Base-by-base conservation (phyloP, 2,888 invertebrate species). In the Polyommatus icarus region DNA sequence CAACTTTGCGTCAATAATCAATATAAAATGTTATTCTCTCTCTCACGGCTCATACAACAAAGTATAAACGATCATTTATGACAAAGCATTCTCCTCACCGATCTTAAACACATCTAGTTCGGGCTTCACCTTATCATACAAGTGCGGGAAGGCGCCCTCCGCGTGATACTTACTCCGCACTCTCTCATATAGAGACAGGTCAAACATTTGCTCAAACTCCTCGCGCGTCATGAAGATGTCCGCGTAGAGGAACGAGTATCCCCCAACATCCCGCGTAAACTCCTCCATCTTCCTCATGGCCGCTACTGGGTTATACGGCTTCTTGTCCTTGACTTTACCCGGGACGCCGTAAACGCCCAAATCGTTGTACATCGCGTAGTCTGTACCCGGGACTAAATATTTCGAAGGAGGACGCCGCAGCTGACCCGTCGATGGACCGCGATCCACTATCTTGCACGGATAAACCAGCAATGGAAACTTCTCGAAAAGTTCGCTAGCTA, bases 321-420 rank as follows among this genome's bases (percentile, higher is more conserved):
- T 90, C 86, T 94, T 95, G 61, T 94, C 90, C 82, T 95, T 95
- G 0, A 96, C 96, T 80, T 91, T 95, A 0, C 95, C 96, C 0
- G 96, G 96, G 0, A 96, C 96, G 0, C 96, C 96, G 81, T 96
- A 96, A 18, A 96, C 95, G 0, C 96, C 96, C 76, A 96, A 89
- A 87, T 96, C 96, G 83, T 96, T 96, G 83, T 96, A 96, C 95
- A 96, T 96, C 5, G 95, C 95, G 87, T 96, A 96, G 84, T 96
- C 93, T 0, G 96, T 95, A 1, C 95, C 95, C 0, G 96, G 95
- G 0, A 96, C 95, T 76, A 96, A 83, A 83, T 96, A 95, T 78
- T 95, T 95, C 0, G 87, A 79, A 32, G 91, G 86, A 0, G 96
- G 96, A 54, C 93, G 87, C 81, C 92, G 92, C 20, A 96, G 83